Percentiles rank a stretch among this genome's conserved stretches.
phyloP scores from a whole-genome alignment of 2,113 vertebrate species.

The Phalacrocorax aristotelis region DNA sequence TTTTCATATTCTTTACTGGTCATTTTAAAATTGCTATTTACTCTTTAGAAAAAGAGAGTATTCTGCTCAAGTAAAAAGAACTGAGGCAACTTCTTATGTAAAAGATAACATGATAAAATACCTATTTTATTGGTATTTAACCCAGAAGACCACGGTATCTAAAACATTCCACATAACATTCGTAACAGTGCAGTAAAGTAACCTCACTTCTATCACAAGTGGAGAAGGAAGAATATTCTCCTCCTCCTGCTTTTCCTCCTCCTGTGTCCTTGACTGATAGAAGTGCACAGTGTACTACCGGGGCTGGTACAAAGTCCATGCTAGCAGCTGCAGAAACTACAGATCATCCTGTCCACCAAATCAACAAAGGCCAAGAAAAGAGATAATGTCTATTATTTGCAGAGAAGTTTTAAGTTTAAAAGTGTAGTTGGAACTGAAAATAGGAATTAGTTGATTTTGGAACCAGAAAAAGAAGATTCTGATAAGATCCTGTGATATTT shows the following conservation, averaged over 20 bases:
- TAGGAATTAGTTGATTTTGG: background rate
- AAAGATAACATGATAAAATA: background rate
- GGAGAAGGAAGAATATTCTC: background rate
- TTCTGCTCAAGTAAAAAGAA: background rate
- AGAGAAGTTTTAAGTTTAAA: background rate
- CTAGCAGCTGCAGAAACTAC: background rate
- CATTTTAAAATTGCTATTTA: background rate
- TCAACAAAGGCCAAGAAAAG: background rate
- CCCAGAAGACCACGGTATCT: background rate
- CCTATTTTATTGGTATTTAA: background rate
- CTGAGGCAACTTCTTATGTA: background rate
- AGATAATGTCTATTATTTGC: background rate
- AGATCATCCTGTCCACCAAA: background rate
- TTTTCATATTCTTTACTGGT: background rate
- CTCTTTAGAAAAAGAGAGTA: background rate
- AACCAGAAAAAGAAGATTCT: background rate
- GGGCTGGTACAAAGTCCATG: background rate
- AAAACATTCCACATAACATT: background rate
- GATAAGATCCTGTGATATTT: background rate
- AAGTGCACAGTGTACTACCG: background rate
- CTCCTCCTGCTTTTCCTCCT: background rate
- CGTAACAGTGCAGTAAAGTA: background rate
- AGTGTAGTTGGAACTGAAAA: background rate
- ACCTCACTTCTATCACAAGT: background rate
- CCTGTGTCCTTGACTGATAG: background rate